Evolutionary conservation across 2,113 vertebrate species (phyloP), one percentile per base, ranked within the genome.

Genomic region (Gallinago media): DNA sequence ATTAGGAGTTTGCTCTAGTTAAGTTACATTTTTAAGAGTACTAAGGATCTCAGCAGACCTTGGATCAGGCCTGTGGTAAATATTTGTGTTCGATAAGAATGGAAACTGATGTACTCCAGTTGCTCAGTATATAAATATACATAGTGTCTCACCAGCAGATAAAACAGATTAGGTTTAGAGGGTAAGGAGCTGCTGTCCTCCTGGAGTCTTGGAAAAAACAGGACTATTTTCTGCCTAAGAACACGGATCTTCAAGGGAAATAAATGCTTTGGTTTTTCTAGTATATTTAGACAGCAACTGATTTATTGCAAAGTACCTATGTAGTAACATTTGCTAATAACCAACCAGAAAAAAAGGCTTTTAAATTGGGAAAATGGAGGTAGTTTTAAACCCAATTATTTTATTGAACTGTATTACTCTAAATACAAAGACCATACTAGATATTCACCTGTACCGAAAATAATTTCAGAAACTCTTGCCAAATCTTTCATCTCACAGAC

Each of bases 21-120:
- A 77, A 52, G 56, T 26, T 66, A 32, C 22, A 49, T 27, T 86
- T 79, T 78, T 44, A 52, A 88, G 58, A 49, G 42, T 46, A 71
- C 42, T 25, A 25, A 3, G 16, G 74, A 79, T 94, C 62, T 79
- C 82, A 73, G 54, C 2, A 95, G 92, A 96, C 95, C 82, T 96
- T 96, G 93, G 81, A 83, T 93, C 71, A 65, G 87, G 78, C 42
- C 87, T 88, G 19, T n/a, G 42, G 93, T 94, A 96, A 97, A 96
- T 94, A 96, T 97, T 97, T 96, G 89, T 73, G 81, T 70, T 89
- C 5, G 91, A 91, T 97, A 96, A 95, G 97, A 78, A 88, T 73
- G 75, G 94, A 88, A 93, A 91, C 85, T 54, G 32, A 88, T 84
- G 75, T 66, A 74, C 94, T 93, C 47, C 81, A 90, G 79, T 91